These are phyloP conservation scores for Hippocampus guttulatus DNA, from an alignment of 2,113 vertebrate genomes.

Conservation along the genomic window DNA sequence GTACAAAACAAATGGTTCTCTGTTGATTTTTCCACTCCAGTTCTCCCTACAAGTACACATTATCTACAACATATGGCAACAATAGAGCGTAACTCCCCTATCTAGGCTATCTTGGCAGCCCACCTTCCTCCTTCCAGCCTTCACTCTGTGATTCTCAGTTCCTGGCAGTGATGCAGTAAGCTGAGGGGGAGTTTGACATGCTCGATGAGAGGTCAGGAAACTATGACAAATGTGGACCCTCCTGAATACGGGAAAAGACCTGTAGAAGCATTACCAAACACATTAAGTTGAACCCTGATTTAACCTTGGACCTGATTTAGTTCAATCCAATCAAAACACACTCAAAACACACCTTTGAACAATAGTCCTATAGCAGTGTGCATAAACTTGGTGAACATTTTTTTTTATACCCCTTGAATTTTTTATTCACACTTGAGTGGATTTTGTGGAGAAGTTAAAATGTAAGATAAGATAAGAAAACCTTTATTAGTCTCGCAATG, in stretches of 20 bases:
- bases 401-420: too few species aligned
- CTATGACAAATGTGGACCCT: neutral
- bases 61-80: constrained; percentile 44
- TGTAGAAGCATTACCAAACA: neutral
- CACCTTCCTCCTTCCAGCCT: constrained; percentile 2
- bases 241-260: neutral
- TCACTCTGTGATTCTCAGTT: constrained; percentile 15
- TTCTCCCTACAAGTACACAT: constrained; percentile 1
- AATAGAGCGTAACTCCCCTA: constrained; percentile 32
- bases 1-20: constrained; percentile 4
- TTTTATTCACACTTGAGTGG: too few species aligned
- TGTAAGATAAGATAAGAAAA: too few species aligned
- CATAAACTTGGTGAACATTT: too few species aligned
- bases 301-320: too few species aligned
- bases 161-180: constrained; percentile 12
- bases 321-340: too few species aligned
- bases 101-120: constrained; percentile 12
- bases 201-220: constrained; percentile 3
- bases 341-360: too few species aligned
- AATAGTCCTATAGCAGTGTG: too few species aligned
- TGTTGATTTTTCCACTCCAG: constrained; percentile 35
- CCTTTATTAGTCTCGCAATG: too few species aligned
- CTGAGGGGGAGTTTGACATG: constrained; percentile 13
- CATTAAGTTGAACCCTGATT: too few species aligned
- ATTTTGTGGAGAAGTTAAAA: too few species aligned